Evolutionary conservation across 2,888 invertebrate species (phyloP).

Genomic region (Cephus spinipes): DNA sequence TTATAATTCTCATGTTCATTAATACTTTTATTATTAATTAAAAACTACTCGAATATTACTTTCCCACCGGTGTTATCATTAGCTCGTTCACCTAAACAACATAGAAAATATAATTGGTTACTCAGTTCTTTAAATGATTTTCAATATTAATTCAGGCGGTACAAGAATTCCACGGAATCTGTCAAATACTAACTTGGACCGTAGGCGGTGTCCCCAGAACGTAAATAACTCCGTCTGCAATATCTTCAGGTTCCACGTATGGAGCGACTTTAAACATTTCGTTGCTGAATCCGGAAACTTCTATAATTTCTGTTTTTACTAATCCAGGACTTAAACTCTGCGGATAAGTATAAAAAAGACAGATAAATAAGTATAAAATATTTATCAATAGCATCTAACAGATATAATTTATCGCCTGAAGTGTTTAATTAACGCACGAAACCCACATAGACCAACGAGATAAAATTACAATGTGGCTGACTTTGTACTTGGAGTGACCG

Average conservation of each 20-base stretch:
- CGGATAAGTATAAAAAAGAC: no score
- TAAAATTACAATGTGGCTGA: no score
- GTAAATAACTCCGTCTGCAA: constrained; percentile 1
- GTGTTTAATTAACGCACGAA: no score
- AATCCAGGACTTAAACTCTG: constrained; percentile 27
- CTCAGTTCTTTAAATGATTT: background rate
- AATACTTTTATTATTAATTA: no score
- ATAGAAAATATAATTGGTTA: background rate
- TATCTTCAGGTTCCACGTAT: background rate
- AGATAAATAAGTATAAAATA: no score
- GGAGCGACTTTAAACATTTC: background rate
- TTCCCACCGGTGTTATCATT: background rate
- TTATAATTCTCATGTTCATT: no score
- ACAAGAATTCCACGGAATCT: background rate
- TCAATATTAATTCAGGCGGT: background rate
- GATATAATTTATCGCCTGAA: no score
- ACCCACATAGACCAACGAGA: no score
- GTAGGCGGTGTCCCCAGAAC: background rate
- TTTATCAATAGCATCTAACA: no score
- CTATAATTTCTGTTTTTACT: background rate
- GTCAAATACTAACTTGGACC: background rate
- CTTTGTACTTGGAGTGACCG: no score
- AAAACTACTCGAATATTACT: no score
- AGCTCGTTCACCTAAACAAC: background rate
- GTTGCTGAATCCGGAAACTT: background rate